Evolutionary conservation across 2,888 invertebrate species (phyloP).

Genomic region (Sarcophaga carnaria): DNA sequence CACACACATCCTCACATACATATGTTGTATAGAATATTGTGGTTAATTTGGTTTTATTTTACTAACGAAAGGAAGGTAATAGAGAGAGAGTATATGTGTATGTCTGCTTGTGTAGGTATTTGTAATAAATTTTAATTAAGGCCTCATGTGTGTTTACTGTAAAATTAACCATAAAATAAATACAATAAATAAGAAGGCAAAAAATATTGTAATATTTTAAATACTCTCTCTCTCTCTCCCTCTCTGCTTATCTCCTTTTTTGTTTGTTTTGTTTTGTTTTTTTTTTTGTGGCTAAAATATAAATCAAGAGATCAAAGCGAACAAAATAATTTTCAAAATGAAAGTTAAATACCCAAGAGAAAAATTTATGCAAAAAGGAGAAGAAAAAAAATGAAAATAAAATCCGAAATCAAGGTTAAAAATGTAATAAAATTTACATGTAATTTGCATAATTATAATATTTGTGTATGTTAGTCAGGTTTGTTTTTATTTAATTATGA

Average conservation of each 20-base stretch:
- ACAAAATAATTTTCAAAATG: neutral
- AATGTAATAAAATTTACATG: too few species aligned
- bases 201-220: neutral
- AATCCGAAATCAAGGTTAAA: neutral
- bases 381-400: neutral
- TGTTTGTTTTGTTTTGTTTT: too few species aligned
- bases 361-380: neutral
- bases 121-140: conserved; percentile 59
- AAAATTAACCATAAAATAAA: conserved; percentile 54
- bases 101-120: neutral
- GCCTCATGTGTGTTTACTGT: conserved; percentile 56
- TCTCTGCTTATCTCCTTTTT: too few species aligned
- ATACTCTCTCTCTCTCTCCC: neutral
- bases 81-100: neutral
- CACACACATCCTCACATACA: too few species aligned
- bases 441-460: too few species aligned
- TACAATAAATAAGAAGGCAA: neutral
- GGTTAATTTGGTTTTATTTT: conserved; percentile 50
- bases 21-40: conserved; percentile 12
- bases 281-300: neutral
- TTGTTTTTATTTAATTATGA: conserved; percentile 8
- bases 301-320: conserved; percentile 24
- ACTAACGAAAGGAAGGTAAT: neutral
- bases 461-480: too few species aligned
- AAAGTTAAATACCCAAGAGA: neutral